Evolutionary conservation across 2,113 vertebrate species (phyloP), one percentile per base, ranked within the genome.

Genomic region (Nansenia antarctica): DNA sequence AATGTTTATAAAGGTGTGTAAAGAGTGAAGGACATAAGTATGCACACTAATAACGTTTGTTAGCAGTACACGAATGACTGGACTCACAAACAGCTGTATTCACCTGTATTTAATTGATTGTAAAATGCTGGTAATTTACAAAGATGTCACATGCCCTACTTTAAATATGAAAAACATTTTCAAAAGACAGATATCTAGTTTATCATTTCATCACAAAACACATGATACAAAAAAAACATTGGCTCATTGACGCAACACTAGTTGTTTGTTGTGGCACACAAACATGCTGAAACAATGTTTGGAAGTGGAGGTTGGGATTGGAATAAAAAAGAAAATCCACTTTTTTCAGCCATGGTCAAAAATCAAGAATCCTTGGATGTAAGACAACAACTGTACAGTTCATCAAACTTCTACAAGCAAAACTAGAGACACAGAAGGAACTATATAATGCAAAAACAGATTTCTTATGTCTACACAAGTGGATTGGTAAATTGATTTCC

Each of bases 181-280:
- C 39, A 80, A 86, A 87, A 87, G 65, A 68, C 57, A 86, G 77
- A 73, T 82, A 84, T 81, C 70, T 67, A 70, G 72, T 80, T 69
- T 55, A 55, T 59, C 60, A 77, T 70, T 67, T 78, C 67, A 81
- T 87, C 70, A 83, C 68, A 85, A 84, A 80, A 86, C 57, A 84
- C 72, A 77, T 55, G 26, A 70, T 86, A 80, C 78, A 82, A 74
- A 75, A 80, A 80, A 73, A 83, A 79, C 49, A 79, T 85, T 92
- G 91, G 91, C 91, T 93, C 90, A 92, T 87, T 66, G 7, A 88
- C 78, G 87, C 86, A 88, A 89, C 49, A 77, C 72, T 74, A 82
- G 73, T 76, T 65, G 74, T 82, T 69, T 67, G 69, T 62, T 80
- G 77, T 79, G 78, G 83, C 82, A 87, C 82, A 87, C 69, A 57